These are phyloP conservation scores for Panzeria rudis DNA, from an alignment of 2,888 invertebrate species.

Conservation along the genomic window DNA sequence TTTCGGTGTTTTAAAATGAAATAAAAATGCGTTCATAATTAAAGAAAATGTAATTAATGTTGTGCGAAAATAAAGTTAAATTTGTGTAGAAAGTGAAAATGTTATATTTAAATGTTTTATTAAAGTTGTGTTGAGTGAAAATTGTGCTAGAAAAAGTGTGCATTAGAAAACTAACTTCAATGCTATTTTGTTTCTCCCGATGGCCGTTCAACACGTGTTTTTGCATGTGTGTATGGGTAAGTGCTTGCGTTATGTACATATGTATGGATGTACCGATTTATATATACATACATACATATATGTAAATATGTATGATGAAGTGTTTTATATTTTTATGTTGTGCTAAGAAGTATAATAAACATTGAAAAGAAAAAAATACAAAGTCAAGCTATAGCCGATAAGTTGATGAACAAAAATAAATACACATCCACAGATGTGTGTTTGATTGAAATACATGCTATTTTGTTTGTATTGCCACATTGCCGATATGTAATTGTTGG, in stretches of 20 bases:
- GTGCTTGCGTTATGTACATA: too few species aligned
- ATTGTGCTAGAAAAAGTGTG: neutral
- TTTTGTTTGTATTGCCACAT: too few species aligned
- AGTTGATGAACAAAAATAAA: neutral
- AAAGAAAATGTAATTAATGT: slow-evolving; percentile 8
- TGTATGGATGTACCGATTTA: too few species aligned
- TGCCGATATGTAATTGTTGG: too few species aligned
- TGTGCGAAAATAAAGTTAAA: neutral
- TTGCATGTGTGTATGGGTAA: neutral
- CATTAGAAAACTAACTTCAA: neutral
- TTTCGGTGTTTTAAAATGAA: neutral
- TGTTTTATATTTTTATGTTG: neutral
- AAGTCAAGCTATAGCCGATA: too few species aligned
- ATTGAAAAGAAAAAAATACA: too few species aligned
- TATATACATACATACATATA: too few species aligned
- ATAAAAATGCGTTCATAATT: slow-evolving; percentile 21
- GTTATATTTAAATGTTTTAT: neutral
- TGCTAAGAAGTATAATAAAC: slow-evolving; percentile 2
- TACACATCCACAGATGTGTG: neutral
- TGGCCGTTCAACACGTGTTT: neutral
- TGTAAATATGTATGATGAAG: too few species aligned
- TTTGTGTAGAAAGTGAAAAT: slow-evolving; percentile 3
- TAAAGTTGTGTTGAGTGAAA: neutral
- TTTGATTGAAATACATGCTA: too few species aligned
- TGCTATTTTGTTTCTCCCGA: neutral